Conservation (phyloP, 2,113 vertebrate species). For the Talpa occidentalis region DNA sequence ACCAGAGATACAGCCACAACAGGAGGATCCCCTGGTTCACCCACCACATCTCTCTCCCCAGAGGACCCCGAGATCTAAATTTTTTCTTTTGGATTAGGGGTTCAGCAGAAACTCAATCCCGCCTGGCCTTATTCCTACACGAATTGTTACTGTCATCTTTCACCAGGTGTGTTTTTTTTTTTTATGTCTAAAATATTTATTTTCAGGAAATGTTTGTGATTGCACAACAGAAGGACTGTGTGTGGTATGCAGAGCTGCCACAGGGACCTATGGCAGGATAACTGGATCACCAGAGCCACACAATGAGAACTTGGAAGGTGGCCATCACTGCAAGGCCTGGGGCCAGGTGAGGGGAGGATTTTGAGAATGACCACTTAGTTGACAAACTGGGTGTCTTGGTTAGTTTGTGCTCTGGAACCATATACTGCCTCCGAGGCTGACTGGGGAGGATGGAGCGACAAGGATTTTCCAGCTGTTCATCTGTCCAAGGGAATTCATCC, state of each 20-base stretch:
- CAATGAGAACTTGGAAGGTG: constrained; percentile 2
- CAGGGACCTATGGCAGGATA: not conserved
- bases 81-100: not conserved
- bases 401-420: constrained; percentile 6
- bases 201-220: constrained; percentile 48
- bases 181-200: constrained; percentile 58
- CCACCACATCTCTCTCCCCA: not conserved
- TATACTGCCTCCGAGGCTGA: not conserved
- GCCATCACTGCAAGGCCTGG: not conserved
- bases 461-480: constrained; percentile 79
- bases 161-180: too few relatives aligned
- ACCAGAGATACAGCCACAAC: not conserved
- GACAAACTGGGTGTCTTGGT: not conserved
- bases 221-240: not conserved
- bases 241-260: not conserved
- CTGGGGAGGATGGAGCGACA: constrained; percentile 84
- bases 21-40: not conserved
- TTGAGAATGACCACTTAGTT: not conserved
- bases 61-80: not conserved
- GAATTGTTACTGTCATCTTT: not conserved
- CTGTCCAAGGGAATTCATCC: constrained; percentile 76
- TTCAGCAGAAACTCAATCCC: not conserved
- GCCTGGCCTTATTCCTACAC: not conserved
- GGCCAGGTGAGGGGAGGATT: not conserved
- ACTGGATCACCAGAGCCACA: constrained; percentile 47